Evolutionary conservation across 2,888 invertebrate genomes (phyloP), one percentile per base, ranked within the genome.

Genomic region (Cheilosia impressa): DNA sequence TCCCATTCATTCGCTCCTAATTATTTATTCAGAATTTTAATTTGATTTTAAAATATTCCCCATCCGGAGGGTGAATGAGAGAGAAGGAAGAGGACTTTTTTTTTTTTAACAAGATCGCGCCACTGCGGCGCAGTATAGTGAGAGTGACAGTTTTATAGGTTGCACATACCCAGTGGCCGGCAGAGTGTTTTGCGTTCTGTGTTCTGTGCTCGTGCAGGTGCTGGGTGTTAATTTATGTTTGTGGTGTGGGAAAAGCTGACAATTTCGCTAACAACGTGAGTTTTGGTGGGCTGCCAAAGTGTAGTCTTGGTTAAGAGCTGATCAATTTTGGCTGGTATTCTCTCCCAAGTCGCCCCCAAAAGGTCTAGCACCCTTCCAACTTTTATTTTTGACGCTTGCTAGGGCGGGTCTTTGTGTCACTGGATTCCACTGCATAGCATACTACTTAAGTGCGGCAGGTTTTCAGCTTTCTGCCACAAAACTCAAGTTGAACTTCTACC

Each of bases 1-100:
- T 69, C 80, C 75, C 80, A 80, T 84, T 80, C 75, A 84, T 79
- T 75, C 76, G 58, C 50, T 82, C 77, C 77, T 87, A 82, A 87
- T 87, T 82, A 85, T 85, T 81, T 85, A 87, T 87, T 87, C 87
- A 77, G 87, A 87, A 87, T 87, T 82, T 87, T 81, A 87, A 87
- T 87, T 87, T 82, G 87, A 82, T 82, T 87, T 87, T 82, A 77
- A 87, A 82, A 81, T 73, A 87, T 87, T 87, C 81, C 17, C 52
- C 31, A 60, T 50, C 60, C 43, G 34, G 24, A 75, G 75, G 63
- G 68, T 63, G 17, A 31, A 24, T 10, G 13, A 41, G 43, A 41
- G 43, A 17, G 7, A 7, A 53, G 10, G 3, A 31, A 22, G 31
- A 9, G 31, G 2, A 31, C 0, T 31, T 31, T 31, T 27, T 27